Conservation (phyloP, 2,113 vertebrate species). For the Bettongia penicillata region DNA sequence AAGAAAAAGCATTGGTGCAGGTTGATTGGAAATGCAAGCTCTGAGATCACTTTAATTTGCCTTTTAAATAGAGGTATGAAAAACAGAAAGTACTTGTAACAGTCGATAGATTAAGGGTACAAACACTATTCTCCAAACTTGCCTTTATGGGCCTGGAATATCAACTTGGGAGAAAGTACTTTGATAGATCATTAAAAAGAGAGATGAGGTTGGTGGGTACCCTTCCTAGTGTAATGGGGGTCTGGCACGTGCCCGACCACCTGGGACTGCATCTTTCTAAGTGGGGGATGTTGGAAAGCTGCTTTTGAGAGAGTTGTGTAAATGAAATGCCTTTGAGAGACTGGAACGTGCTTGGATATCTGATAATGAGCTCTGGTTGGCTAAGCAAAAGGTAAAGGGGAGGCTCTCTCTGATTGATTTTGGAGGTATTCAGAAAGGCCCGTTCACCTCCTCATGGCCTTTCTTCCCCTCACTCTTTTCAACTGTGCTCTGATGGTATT, state of each 20-base stretch:
- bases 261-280: background rate
- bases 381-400: background rate
- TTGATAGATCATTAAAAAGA: background rate
- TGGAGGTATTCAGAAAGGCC: background rate
- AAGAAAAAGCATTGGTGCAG: background rate
- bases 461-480: background rate
- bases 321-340: background rate
- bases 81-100: background rate
- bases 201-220: background rate
- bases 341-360: background rate
- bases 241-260: background rate
- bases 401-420: background rate
- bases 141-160: background rate
- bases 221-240: background rate
- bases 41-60: conserved; percentile 9
- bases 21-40: background rate
- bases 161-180: background rate
- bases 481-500: background rate
- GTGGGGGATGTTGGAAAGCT: background rate
- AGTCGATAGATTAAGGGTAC: background rate
- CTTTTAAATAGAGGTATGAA: background rate
- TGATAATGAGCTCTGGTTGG: background rate
- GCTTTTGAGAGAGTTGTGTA: background rate
- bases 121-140: background rate
- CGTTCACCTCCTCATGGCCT: background rate